These are phyloP conservation scores for Drosophila pseudoananassae DNA, from an alignment of 1,140 invertebrate genomes.

Conservation along the genomic window DNA sequence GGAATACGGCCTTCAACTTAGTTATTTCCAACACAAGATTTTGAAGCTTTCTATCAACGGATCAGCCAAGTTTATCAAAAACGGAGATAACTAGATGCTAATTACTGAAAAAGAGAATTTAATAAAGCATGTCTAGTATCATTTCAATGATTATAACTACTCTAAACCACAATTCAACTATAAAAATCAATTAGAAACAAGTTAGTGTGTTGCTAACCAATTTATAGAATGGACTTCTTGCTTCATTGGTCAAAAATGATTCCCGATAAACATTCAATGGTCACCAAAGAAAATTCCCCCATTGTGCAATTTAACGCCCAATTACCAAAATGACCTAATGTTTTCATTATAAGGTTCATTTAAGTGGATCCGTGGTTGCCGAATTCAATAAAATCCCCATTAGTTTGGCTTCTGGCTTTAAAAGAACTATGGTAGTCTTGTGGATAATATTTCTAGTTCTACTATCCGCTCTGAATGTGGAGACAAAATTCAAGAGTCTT, in stretches of 20 bases:
- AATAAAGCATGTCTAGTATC: too few species aligned
- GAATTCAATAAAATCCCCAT: neutral
- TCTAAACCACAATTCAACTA: too few species aligned
- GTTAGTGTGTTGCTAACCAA: neutral
- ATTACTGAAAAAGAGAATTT: too few species aligned
- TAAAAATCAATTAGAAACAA: neutral
- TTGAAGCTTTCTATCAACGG: neutral
- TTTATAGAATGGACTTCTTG: neutral
- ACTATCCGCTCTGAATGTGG: constrained; percentile 14
- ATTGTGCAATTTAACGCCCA: constrained; percentile 1
- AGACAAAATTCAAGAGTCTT: constrained; percentile 40
- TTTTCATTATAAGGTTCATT: constrained; percentile 16
- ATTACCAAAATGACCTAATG: constrained; percentile 7
- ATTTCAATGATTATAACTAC: too few species aligned
- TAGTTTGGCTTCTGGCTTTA: neutral
- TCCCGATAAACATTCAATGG: neutral
- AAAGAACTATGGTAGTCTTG: constrained; percentile 4
- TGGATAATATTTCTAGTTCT: constrained; percentile 11
- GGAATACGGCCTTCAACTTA: neutral
- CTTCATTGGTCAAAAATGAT: neutral
- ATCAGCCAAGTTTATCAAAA: neutral
- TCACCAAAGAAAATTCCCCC: neutral
- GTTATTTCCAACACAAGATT: neutral
- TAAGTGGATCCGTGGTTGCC: neutral
- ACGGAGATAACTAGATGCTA: neutral